Conservation (phyloP, 2,888 invertebrate species). For the Nowickia ferox region DNA sequence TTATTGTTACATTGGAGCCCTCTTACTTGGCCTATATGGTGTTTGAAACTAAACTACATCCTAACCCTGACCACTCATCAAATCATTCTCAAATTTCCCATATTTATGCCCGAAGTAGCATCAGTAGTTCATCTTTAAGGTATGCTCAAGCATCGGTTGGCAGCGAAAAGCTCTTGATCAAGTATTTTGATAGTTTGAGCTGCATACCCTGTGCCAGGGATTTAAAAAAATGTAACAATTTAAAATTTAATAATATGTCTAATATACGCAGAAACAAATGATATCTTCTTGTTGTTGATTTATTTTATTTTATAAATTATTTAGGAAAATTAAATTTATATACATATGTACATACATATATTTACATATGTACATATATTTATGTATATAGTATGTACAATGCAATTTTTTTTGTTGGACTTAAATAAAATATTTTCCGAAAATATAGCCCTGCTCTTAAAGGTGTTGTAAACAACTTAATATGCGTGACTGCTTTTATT, state of each 20-base stretch:
- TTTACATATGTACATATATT: neutral
- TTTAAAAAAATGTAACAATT: constrained; percentile 71
- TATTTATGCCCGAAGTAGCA: neutral
- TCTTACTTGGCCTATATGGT: constrained; percentile 77
- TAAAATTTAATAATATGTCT: constrained; percentile 18
- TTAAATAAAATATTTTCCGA: constrained; percentile 17
- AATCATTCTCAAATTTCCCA: neutral
- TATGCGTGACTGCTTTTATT: constrained; percentile 18
- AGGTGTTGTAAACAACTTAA: constrained; percentile 50
- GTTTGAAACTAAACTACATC: constrained; percentile 67
- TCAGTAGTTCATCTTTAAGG: neutral
- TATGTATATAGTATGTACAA: neutral
- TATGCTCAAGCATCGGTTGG: neutral
- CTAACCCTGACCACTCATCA: neutral
- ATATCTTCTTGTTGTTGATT: neutral
- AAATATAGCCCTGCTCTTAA: constrained; percentile 28
- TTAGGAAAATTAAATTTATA: neutral
- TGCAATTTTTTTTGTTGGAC: neutral
- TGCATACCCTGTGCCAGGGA: constrained; percentile 74
- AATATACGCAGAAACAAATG: constrained; percentile 17
- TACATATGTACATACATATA: neutral
- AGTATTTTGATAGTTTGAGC: constrained; percentile 76
- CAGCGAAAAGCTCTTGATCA: constrained; percentile 65
- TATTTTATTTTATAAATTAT: neutral
- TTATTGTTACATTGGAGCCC: constrained; percentile 76